These are phyloP conservation scores for Trochalopteron elliotii DNA, from an alignment of 2,113 vertebrate genomes.

Conservation along the genomic window DNA sequence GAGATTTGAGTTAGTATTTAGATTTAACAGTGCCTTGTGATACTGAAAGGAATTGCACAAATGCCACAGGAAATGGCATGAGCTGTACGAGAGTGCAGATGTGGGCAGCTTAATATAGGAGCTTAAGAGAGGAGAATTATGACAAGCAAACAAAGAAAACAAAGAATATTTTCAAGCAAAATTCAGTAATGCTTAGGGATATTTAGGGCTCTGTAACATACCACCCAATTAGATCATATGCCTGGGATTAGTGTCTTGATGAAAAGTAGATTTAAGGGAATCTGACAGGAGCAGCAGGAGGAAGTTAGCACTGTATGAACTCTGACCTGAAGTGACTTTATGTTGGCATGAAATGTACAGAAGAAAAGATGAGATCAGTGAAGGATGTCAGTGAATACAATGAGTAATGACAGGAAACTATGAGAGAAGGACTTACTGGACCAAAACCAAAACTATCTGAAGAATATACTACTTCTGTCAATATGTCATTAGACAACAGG, in stretches of 20 bases:
- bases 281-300: constrained; percentile 18
- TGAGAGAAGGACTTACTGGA: neutral
- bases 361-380: constrained; percentile 53
- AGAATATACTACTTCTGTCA: neutral
- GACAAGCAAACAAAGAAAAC: neutral
- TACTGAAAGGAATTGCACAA: neutral
- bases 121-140: neutral
- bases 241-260: neutral
- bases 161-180: neutral
- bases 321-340: constrained; percentile 37
- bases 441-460: constrained; percentile 22
- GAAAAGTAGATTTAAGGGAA: constrained; percentile 27
- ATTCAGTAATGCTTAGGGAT: neutral
- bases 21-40: neutral
- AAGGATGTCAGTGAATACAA: neutral
- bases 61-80: neutral
- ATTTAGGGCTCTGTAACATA: neutral
- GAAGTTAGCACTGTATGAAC: constrained; percentile 16
- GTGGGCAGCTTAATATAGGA: neutral
- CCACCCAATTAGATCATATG: constrained; percentile 4
- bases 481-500: neutral
- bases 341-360: neutral
- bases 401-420: constrained; percentile 31
- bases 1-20: neutral
- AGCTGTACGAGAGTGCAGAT: neutral